Evolutionary conservation across 2,888 invertebrate species (phyloP).

Genomic region (Gastracanthus pulcherrimus): DNA sequence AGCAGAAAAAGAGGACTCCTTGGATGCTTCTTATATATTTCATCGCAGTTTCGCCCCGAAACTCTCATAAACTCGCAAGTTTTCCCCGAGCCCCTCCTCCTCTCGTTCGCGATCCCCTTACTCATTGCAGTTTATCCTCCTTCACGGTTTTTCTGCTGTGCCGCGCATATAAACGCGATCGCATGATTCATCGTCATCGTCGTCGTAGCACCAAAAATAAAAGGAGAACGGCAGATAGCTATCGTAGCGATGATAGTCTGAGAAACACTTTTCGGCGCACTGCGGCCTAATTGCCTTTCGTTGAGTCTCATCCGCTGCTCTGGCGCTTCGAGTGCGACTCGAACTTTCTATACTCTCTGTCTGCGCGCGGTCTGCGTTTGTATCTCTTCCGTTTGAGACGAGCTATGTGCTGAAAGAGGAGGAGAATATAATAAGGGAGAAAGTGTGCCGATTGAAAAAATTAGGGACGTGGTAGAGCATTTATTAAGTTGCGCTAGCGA

Average conservation of each 20-base stretch:
- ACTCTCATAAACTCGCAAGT: conserved; percentile 20
- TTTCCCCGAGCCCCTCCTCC: not conserved
- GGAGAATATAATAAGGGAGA: no score
- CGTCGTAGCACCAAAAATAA: not conserved
- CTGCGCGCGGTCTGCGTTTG: not conserved
- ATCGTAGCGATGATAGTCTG: no score
- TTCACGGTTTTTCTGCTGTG: not conserved
- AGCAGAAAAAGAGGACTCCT: no score
- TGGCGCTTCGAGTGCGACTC: not conserved
- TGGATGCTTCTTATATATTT: no score
- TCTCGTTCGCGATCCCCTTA: not conserved
- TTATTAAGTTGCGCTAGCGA: no score
- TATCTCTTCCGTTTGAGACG: no score
- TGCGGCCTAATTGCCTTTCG: not conserved
- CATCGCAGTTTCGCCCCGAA: no score
- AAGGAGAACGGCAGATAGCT: not conserved
- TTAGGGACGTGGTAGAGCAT: no score
- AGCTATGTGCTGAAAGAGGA: no score
- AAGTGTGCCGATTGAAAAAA: no score
- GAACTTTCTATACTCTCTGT: no score
- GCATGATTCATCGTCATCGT: not conserved
- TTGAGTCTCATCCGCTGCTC: not conserved
- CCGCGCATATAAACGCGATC: not conserved
- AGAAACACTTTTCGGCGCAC: not conserved
- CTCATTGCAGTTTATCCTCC: not conserved